phyloP scores from a whole-genome alignment of 2,797 vertebrate species.

The Argyrosomus regius region DNA sequence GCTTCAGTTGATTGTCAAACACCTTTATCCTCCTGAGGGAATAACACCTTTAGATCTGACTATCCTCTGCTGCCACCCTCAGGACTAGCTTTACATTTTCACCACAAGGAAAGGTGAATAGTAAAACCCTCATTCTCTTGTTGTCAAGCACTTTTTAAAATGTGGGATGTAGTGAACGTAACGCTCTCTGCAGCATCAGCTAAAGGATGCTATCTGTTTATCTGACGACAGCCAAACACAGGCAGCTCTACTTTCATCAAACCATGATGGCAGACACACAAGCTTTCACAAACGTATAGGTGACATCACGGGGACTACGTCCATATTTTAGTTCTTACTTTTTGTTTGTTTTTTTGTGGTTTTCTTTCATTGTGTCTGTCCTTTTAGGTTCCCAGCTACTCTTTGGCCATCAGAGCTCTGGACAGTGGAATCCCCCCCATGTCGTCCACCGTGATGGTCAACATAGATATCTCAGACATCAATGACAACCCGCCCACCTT shows the following conservation, averaged over 20 bases:
- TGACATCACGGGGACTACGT: not conserved
- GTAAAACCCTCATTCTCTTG: not conserved
- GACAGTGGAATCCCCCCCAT: slow-evolving; percentile 91
- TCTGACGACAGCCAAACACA: not conserved
- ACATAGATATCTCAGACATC: slow-evolving; percentile 94
- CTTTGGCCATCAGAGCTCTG: slow-evolving; percentile 89
- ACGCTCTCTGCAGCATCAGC: not conserved
- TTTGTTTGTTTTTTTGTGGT: not conserved
- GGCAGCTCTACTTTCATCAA: not conserved
- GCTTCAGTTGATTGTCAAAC: too few species aligned
- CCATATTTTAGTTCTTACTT: not conserved
- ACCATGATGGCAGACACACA: not conserved
- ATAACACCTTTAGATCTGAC: not conserved
- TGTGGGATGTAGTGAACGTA: not conserved
- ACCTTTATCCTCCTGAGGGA: too few species aligned
- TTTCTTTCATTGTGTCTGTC: not conserved
- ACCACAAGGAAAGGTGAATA: not conserved
- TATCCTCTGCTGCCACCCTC: slow-evolving; percentile 21
- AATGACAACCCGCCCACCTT: slow-evolving; percentile 96
- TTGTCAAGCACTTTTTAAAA: not conserved
- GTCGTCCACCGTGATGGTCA: slow-evolving; percentile 92
- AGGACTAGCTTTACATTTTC: slow-evolving; percentile 9
- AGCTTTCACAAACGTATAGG: not conserved
- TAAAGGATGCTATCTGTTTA: too few species aligned
- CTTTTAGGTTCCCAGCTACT: slow-evolving; percentile 92